Evolutionary conservation across 1,140 invertebrate genomes (phyloP).

Genomic region (Aphelinus certus): DNA sequence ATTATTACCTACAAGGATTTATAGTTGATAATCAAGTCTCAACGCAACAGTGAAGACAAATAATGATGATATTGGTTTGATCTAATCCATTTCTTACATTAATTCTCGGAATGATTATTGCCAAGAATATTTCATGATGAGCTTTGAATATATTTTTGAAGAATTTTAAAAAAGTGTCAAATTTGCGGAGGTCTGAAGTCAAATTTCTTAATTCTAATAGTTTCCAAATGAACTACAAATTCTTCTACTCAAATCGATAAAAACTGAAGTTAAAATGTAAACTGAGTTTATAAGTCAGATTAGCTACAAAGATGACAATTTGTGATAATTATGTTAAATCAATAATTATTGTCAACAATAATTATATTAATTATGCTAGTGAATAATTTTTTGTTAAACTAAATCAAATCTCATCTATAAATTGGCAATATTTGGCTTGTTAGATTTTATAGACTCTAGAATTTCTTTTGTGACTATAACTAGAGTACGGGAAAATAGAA

Average conservation of each 20-base stretch:
- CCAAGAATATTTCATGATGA: slow-evolving; percentile 27
- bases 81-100: slow-evolving; percentile 62
- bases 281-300: too few relatives aligned
- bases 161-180: too few relatives aligned
- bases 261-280: too few relatives aligned
- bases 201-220: too few relatives aligned
- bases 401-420: slow-evolving; percentile 27
- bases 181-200: too few relatives aligned
- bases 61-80: slow-evolving; percentile 66
- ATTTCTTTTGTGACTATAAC: neutral
- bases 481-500: too few relatives aligned
- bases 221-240: too few relatives aligned
- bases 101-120: slow-evolving; percentile 29
- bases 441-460: slow-evolving; percentile 25
- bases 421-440: slow-evolving; percentile 30
- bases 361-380: too few relatives aligned
- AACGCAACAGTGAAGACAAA: slow-evolving; percentile 59
- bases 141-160: slow-evolving; percentile 5
- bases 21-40: slow-evolving; percentile 49
- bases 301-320: too few relatives aligned
- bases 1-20: slow-evolving; percentile 53
- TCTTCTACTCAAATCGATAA: too few relatives aligned
- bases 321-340: too few relatives aligned
- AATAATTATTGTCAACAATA: too few relatives aligned
- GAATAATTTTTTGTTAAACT: neutral